phyloP scores from a whole-genome alignment of 1,140 invertebrate species.

The Grapholita molesta region DNA sequence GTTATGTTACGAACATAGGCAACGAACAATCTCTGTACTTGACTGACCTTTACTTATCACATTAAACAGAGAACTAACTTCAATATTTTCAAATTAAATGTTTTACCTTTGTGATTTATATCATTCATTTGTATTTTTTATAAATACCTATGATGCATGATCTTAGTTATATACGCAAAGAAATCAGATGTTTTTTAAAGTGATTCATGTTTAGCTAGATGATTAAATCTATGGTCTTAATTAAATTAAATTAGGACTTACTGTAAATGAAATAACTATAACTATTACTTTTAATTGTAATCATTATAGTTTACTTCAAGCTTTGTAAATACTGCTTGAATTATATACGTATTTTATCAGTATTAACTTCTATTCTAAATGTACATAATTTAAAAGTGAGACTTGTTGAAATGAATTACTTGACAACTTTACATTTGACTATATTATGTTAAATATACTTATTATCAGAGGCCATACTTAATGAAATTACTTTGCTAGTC shows the following conservation, averaged over 20 bases:
- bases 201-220: not conserved
- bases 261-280: not conserved
- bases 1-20: too few species aligned
- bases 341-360: not conserved
- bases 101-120: too few species aligned
- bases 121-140: too few species aligned
- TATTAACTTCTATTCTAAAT: not conserved
- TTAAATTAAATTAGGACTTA: not conserved
- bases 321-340: slow-evolving; percentile 29
- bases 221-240: not conserved
- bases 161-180: not conserved
- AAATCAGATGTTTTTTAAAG: not conserved
- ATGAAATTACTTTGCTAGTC: slow-evolving; percentile 23
- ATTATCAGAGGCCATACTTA: slow-evolving; percentile 53
- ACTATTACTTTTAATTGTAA: too few species aligned
- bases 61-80: too few species aligned
- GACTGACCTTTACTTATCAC: too few species aligned
- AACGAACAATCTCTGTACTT: too few species aligned
- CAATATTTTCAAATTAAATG: too few species aligned
- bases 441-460: slow-evolving; percentile 13
- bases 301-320: not conserved
- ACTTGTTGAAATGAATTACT: not conserved
- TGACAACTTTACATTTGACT: not conserved
- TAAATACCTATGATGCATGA: too few species aligned
- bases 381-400: not conserved